Base-by-base conservation (phyloP, 1,140 invertebrate genomes). In the Drosophila tristis region DNA sequence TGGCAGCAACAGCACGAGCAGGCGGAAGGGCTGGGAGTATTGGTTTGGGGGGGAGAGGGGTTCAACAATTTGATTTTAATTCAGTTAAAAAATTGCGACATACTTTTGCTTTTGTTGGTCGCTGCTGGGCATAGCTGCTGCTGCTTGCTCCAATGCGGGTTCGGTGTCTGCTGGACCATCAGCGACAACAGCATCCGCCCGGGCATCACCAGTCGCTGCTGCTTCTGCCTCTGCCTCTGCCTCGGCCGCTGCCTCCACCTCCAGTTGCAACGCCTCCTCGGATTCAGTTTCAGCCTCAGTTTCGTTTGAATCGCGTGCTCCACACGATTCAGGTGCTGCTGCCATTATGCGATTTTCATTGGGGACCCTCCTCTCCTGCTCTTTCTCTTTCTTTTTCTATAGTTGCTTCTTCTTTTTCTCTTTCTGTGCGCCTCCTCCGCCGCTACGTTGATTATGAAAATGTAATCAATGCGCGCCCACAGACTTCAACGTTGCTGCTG, bases 311-410 rank as follows among this genome's bases (percentile, higher is more conserved):
- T 89, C 84, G 72, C 75, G 80, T 77, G 77, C 64, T 67, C 50
- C 66, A 80, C 84, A 77, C 75, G 84, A 89, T 80, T 87, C 79
- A 74, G 84, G 62, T 89, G 73, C 72, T 66, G 76, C 42, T 76
- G 70, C 84, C 84, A 87, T 87, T 89, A 87, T 89, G 80, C 58
- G 72, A 89, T 84, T 65, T 75, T 78, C 82, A 87, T 87, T 82
- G 70, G 45, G 42, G 49, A 25, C 55, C 63, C 51, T 39, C 35
- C 35, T 5, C 35, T 39, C 51, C 51, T 57, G 65, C 63, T 53
- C 45, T 39, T 45, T 43, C 63, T 53, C 45, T 39, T 45, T 43
- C 45, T 59, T 59, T 35, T 72, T 26, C 29, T 44, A 13, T 31
- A 57, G 35, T 57, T 31, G 35, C 45, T 45, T 55, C 11, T 25